phyloP scores from a whole-genome alignment of 2,797 vertebrate species.

The Darevskia mixta region DNA sequence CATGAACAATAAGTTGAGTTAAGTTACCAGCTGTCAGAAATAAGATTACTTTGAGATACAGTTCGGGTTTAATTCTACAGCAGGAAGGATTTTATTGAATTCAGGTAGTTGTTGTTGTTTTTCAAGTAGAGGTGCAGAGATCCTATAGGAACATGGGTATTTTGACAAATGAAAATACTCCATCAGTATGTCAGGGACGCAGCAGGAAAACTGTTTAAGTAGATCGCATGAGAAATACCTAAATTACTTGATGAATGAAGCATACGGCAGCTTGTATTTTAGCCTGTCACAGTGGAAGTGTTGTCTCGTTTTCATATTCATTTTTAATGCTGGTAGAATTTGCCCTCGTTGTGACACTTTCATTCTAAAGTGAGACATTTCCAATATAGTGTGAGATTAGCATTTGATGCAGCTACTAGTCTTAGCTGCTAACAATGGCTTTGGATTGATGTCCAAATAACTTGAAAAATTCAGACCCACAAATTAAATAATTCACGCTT shows the following conservation, averaged over 20 bases:
- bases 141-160: not conserved
- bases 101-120: not conserved
- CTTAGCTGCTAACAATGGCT: not conserved
- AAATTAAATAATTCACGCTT: constrained; percentile 28
- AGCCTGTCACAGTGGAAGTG: not conserved
- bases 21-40: not conserved
- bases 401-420: not conserved
- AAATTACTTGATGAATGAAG: not conserved
- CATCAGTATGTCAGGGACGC: not conserved
- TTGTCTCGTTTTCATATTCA: not conserved
- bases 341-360: constrained; percentile 4
- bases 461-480: not conserved
- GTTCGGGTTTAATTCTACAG: not conserved
- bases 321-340: constrained; percentile 10
- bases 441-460: constrained; percentile 6
- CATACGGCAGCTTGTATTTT: not conserved
- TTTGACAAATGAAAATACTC: not conserved
- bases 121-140: not conserved
- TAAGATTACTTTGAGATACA: not conserved
- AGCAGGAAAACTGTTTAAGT: not conserved
- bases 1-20: not conserved
- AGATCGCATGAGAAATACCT: not conserved
- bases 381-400: not conserved
- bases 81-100: not conserved
- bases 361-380: constrained; percentile 22